Evolutionary conservation across 2,888 invertebrate species (phyloP), one percentile per base, ranked within the genome.

Genomic region (Caenorhabditis uteleia): DNA sequence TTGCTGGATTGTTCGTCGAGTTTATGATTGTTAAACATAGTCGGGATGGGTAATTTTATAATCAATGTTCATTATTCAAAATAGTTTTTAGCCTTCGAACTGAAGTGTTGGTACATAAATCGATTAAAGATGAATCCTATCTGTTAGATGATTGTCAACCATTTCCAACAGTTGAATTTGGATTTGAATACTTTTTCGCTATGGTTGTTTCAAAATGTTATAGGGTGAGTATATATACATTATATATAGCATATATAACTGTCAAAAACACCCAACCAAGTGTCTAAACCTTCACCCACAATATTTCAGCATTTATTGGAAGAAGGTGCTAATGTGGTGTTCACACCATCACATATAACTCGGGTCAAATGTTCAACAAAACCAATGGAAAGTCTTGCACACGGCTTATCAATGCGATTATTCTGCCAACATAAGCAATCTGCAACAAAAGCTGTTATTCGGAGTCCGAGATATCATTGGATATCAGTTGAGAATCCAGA

Each of bases 181-280:
- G 82, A 16, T 82, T 82, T 62, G 82, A 82, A 56, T 82, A 82
- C 56, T 82, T 82, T 50, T 79, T 82, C 55, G 77, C 82, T 1
- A 77, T 77, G 71, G 82, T 82, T 34, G 77, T 82, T 23, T 77
- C 82, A 12, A 82, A 82, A 50, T 78, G 77, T 48, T 82, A 82
- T 57, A 62, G 77, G 70, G 78, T 79, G 14, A 53, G 67, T 42
- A 7, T 26, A 21, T 20, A 29, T 25, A 8, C 25, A 8, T 23
- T 23, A 34, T n/a, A n/a, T n/a, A n/a, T n/a, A n/a, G n/a, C n/a
- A 36, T 36, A 3, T 5, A 1, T 34, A 4, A 21, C 16, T 6
- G 29, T 38, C 12, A 38, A 23, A 38, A 39, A 53, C 21, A 33
- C 14, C 34, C n/a, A n/a, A n/a, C n/a, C n/a, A n/a, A 47, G 36